These are phyloP conservation scores for Ceyx cyanopectus DNA, from an alignment of 2,113 vertebrate genomes.

Conservation along the genomic window DNA sequence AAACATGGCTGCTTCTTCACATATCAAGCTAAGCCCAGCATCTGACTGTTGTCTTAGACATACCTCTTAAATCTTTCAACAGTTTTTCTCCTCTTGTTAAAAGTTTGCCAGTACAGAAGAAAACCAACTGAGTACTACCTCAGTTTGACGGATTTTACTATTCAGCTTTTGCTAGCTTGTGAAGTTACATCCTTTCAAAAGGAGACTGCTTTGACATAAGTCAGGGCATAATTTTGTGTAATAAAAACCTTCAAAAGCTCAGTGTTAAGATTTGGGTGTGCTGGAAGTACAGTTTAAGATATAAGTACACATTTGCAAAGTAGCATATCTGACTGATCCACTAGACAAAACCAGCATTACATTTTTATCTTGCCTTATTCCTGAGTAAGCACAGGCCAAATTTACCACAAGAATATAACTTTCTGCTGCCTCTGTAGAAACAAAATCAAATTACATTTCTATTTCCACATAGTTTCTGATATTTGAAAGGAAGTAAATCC, in stretches of 20 bases:
- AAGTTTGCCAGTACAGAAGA: not conserved
- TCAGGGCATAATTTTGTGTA: not conserved
- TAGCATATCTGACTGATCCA: not conserved
- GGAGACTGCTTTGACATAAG: not conserved
- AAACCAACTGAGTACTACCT: not conserved
- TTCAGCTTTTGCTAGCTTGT: not conserved
- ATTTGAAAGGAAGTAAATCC: not conserved
- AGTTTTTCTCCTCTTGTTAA: not conserved
- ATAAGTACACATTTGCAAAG: not conserved
- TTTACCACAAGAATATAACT: not conserved
- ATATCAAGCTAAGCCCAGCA: not conserved
- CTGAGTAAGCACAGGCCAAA: slow-evolving; percentile 28
- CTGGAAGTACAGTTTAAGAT: not conserved
- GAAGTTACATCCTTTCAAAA: not conserved
- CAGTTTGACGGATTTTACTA: not conserved
- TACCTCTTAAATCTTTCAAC: not conserved
- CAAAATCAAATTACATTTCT: not conserved
- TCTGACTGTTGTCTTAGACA: not conserved
- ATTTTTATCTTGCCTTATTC: slow-evolving; percentile 9
- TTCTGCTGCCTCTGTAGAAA: slow-evolving; percentile 26
- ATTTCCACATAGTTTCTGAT: not conserved
- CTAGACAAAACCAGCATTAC: not conserved
- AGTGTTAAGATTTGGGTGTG: too few species aligned
- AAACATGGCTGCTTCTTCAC: not conserved
- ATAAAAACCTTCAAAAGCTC: not conserved